phyloP scores from a whole-genome alignment of 1,140 invertebrate genomes.

The Metaphire vulgaris region DNA sequence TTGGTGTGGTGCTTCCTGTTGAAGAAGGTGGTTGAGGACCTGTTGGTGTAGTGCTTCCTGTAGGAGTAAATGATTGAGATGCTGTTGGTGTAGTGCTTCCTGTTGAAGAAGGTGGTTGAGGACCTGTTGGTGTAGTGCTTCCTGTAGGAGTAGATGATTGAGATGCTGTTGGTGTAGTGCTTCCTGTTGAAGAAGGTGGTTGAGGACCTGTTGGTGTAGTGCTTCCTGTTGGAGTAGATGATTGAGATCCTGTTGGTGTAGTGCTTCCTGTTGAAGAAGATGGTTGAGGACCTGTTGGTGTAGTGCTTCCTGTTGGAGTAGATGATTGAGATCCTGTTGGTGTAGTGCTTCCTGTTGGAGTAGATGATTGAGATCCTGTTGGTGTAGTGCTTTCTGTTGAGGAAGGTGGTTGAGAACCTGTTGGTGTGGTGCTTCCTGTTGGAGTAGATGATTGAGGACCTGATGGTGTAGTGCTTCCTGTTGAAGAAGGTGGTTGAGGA shows the following conservation, averaged over 20 bases:
- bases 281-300: not conserved
- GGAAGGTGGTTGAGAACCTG: too few species aligned
- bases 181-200: too few species aligned
- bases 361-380: not conserved
- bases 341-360: not conserved
- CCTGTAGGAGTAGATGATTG: not conserved
- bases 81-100: not conserved
- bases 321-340: not conserved
- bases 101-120: not conserved
- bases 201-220: not conserved
- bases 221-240: not conserved
- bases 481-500: too few species aligned
- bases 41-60: not conserved
- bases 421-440: not conserved
- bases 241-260: not conserved
- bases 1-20: not conserved
- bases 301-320: not conserved
- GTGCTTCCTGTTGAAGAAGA: not conserved
- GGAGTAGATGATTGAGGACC: not conserved
- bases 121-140: not conserved
- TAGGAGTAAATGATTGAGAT: not conserved
- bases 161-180: not conserved
- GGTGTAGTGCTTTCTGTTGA: not conserved
- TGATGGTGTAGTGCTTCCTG: not conserved
- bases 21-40: too few species aligned